Percentiles rank a stretch among this genome's conserved stretches.
Evolutionary conservation across 2,797 vertebrate species (phyloP).

Genomic region (Gallirallus australis): DNA sequence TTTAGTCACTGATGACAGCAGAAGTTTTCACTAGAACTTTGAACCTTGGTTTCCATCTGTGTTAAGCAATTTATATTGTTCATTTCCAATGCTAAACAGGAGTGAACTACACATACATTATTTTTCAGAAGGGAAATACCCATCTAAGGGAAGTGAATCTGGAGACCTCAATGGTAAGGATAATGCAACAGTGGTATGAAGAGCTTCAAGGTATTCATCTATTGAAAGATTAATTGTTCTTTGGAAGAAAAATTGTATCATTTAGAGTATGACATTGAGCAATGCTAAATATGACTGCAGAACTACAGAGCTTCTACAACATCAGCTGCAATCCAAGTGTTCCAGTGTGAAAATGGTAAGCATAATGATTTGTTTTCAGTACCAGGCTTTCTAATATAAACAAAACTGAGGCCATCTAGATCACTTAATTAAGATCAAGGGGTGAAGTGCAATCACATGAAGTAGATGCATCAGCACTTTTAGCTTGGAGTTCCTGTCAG

Average conservation of each 20-base stretch:
- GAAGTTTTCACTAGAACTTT: background rate
- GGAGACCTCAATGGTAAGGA: background rate
- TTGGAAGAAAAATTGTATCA: background rate
- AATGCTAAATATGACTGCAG: background rate
- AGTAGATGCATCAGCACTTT: background rate
- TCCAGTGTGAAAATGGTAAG: background rate
- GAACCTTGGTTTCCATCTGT: background rate
- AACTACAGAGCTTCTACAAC: background rate
- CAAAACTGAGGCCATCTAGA: background rate
- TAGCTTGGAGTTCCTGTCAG: background rate
- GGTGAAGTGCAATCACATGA: background rate
- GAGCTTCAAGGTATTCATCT: background rate
- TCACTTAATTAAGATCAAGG: background rate
- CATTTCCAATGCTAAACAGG: background rate
- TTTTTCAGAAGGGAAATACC: background rate
- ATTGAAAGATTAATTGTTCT: background rate
- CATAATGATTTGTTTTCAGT: background rate
- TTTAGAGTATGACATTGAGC: background rate
- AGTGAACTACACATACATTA: fast-evolving
- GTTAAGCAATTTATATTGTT: background rate
- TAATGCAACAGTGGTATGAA: background rate
- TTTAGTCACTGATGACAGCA: background rate
- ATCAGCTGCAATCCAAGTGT: background rate
- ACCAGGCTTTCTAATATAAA: background rate
- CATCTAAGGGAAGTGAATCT: background rate